Conservation (phyloP, 2,888 invertebrate species). For the Zygogramma bicolorata region DNA sequence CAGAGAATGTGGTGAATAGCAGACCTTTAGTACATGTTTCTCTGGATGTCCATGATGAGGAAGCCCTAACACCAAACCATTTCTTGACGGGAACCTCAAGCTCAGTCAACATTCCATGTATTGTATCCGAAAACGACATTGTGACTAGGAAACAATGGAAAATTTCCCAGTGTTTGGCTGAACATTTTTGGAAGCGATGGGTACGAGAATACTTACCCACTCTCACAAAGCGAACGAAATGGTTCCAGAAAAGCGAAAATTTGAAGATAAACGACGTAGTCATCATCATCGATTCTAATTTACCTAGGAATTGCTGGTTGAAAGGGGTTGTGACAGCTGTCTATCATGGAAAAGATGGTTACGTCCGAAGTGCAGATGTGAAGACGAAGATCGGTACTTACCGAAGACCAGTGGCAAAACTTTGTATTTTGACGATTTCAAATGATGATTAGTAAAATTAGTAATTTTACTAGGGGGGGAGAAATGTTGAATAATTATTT, state of each 20-base stretch:
- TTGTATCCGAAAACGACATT: background rate
- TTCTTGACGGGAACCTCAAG: background rate
- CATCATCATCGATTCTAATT: background rate
- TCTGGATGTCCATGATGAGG: background rate
- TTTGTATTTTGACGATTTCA: too few species aligned
- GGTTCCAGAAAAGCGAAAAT: background rate
- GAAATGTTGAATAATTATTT: too few species aligned
- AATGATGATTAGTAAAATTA: too few species aligned
- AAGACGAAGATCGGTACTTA: too few species aligned
- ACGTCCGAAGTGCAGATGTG: background rate
- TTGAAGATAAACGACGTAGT: background rate
- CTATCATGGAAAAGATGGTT: background rate
- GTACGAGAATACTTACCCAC: background rate
- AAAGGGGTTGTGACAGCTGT: background rate
- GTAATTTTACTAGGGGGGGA: too few species aligned
- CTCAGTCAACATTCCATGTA: background rate
- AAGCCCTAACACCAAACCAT: background rate
- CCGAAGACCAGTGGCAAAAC: too few species aligned
- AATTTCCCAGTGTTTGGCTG: background rate
- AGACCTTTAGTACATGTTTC: background rate
- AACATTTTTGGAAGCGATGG: background rate
- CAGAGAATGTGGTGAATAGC: background rate
- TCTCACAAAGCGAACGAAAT: background rate
- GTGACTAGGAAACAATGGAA: background rate
- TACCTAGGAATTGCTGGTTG: background rate